Base-by-base conservation (phyloP, 2,797 vertebrate genomes). In the Triplophysa bombifrons region DNA sequence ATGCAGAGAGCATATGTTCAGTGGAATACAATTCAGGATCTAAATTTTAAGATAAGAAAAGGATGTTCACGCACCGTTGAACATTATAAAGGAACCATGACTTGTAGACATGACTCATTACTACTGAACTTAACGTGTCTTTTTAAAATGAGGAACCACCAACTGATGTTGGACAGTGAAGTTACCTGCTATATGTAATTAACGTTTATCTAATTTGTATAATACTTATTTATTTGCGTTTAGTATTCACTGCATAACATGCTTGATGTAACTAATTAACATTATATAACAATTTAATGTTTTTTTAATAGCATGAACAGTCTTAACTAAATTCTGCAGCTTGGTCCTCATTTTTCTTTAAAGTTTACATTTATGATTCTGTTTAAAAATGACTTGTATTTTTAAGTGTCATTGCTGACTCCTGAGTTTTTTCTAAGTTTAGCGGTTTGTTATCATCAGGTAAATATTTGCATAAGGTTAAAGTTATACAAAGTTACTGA, bases 381-480 rank as follows among this genome's bases (percentile, higher is more conserved):
- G 9, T 66, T 38, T 55, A 51, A 14, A 17, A 51, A 48, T 38
- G 61, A 64, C 14, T 48, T 13, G 50, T 38, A 30, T 38, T 20
- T 53, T 41, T 53, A 46, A 27, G 64, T 48, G 6, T 30, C 20
- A 50, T 13, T 56, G 58, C 34, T 64, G 13, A 66, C 50, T 6
- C 48, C 4, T 58, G 30, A 55, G 11, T 11, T 56, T 41, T 72
- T 46, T 46, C 12, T 48, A 3, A 48, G 51, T 12, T n/a, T 22
- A 30, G 16, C 70, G 71, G 27, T 34, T 65, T 25, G 41, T 67
- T 68, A 44, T 17, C 14, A 70, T 76, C 41, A 80, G 14, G 3
- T 34, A 46, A 65, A 30, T 84, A 65, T 84, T 82, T 82, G 51
- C 56, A 12, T 17, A 84, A 67, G 22, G 38, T 78, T 66, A 65